phyloP scores from a whole-genome alignment of 1,140 invertebrate species.

The Drosophila watanabei region DNA sequence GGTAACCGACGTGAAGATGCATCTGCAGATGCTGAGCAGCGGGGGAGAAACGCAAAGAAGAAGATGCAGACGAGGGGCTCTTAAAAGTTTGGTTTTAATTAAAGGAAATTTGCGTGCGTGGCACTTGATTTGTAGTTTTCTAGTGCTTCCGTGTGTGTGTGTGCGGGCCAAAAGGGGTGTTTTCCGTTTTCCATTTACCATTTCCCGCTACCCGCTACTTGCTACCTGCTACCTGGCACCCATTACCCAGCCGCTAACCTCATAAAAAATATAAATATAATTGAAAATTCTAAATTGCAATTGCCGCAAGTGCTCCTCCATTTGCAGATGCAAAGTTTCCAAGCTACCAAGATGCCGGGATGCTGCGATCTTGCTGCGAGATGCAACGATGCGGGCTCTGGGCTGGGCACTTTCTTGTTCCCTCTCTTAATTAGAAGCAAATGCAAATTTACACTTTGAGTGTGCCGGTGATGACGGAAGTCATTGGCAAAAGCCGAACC shows the following conservation, averaged over 20 bases:
- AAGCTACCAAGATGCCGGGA: constrained; percentile 41
- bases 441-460: constrained; percentile 80
- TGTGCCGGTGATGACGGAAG: constrained; percentile 76
- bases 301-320: constrained; percentile 67
- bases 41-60: not conserved
- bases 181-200: constrained; percentile 7
- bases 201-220: not conserved
- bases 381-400: constrained; percentile 18
- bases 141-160: constrained; percentile 57
- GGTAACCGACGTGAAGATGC: constrained; percentile 37
- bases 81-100: constrained; percentile 83
- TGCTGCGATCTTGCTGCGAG: constrained; percentile 29
- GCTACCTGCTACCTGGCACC: not conserved
- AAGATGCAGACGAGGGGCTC: constrained; percentile 54
- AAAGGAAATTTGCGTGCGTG: constrained; percentile 81
- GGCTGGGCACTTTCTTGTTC: constrained; percentile 24
- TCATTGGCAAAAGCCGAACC: constrained; percentile 75
- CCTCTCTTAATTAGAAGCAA: constrained; percentile 77
- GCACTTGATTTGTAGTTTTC: constrained; percentile 80
- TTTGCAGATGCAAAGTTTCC: constrained; percentile 58
- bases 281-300: constrained; percentile 82
- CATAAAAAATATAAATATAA: constrained; percentile 76
- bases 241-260: constrained; percentile 25
- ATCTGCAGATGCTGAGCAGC: constrained; percentile 32
- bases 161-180: constrained; percentile 29